Base-by-base conservation (phyloP, 30 jellyfish, hydroid and myxozoan genomes). In the Chrysaora quinquecirrha region DNA sequence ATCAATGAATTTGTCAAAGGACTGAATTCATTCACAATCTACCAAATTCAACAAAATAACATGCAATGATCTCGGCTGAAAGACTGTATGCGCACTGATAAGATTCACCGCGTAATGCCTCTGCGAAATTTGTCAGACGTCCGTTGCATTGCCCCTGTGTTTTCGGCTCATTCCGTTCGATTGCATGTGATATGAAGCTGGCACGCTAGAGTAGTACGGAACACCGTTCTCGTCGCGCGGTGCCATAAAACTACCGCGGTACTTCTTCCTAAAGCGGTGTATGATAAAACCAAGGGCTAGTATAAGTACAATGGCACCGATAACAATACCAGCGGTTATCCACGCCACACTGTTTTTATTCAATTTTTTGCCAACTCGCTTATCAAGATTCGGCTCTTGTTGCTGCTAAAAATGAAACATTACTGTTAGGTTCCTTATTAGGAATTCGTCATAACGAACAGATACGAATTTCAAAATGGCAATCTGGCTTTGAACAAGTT, bases 151-250 rank as follows among this genome's bases (percentile, higher is more conserved):
- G 54, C 84, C 77, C 50, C 83, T 65, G 46, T 80, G 83, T 38
- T 62, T 68, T 29, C 72, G 49, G 18, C 90, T 76, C 16, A 34
- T 16, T n/a, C 90, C 90, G 34, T 80, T 80, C 30, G 58, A 43
- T 7, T 68, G 90, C 73, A 43, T 80, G 66, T 80, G 90, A 32
- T 80, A 80, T 16, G 84, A 47, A 25, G 84, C 83, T 50, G 50
- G 90, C 27, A 80, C 83, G 66, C 90, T 80, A 0, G 90, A 80
- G 34, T 80, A 80, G 33, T 80, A 80, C 27, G 90, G 90, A 28
- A 69, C 72, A 47, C 83, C 90, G 71, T 65, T 80, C 30, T 80
- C 90, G 49, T 80, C 90, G 83, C 90, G 90, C 83, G 90, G 90
- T 19, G 90, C 90, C 90, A 80, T 80, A 30, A 80, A 80, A n/a